Evolutionary conservation across 1,140 invertebrate species (phyloP).

Genomic region (Lanistes nyassanus): DNA sequence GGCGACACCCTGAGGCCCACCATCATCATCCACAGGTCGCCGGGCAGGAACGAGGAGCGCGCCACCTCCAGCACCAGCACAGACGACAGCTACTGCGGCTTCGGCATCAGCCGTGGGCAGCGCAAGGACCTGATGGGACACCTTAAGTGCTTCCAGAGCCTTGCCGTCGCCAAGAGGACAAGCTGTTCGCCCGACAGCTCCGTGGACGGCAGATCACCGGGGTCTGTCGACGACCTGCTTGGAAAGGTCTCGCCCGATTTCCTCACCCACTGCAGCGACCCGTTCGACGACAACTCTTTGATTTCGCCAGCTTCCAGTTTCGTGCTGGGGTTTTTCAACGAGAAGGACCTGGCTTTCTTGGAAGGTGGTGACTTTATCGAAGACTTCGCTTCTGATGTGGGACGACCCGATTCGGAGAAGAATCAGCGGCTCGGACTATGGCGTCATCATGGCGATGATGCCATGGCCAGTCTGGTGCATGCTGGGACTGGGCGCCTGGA

Average conservation of each 20-base stretch:
- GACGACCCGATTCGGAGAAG: no score
- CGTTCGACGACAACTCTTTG: conserved; percentile 10
- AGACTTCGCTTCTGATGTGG: background rate
- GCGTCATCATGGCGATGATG: no score
- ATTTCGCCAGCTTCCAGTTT: conserved; percentile 15
- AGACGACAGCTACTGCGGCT: conserved; percentile 30
- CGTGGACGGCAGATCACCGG: background rate
- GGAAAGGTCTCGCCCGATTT: background rate
- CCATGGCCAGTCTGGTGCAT: no score
- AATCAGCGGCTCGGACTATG: no score
- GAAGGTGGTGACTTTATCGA: background rate
- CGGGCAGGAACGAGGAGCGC: background rate
- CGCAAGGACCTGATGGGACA: conserved; percentile 29
- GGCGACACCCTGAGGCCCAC: background rate
- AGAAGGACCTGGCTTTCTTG: conserved; percentile 8
- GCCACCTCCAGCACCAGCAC: conserved; percentile 6
- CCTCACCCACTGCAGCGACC: conserved; percentile 15
- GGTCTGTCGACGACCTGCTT: background rate
- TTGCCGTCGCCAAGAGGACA: background rate
- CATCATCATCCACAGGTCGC: conserved; percentile 11
- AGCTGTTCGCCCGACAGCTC: conserved; percentile 2
- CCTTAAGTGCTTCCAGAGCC: conserved; percentile 27
- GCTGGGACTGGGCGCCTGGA: no score
- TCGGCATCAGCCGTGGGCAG: conserved; percentile 21
- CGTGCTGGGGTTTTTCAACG: conserved; percentile 1